Conservation (phyloP, 1,140 invertebrate species). For the Gyrodactylus bullatarudis region DNA sequence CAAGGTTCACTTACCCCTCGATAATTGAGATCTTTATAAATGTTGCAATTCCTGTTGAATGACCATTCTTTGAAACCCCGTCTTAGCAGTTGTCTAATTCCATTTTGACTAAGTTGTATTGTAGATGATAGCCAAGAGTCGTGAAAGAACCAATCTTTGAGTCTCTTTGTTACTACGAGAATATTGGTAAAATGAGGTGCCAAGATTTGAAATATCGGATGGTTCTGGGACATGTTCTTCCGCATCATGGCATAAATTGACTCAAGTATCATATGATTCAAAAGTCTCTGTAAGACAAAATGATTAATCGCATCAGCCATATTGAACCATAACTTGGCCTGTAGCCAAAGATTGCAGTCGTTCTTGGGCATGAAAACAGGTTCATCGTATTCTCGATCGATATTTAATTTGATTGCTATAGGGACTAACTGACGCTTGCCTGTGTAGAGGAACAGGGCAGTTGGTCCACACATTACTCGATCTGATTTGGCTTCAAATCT, state of each 20-base stretch:
- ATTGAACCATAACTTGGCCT: slow-evolving; percentile 25
- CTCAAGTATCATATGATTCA: slow-evolving; percentile 23
- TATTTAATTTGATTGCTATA: slow-evolving; percentile 24
- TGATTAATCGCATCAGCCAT: slow-evolving; percentile 23
- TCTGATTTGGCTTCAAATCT: slow-evolving; percentile 13
- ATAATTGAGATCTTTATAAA: slow-evolving; percentile 5
- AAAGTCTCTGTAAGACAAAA: slow-evolving; percentile 22
- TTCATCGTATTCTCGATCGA: slow-evolving; percentile 12
- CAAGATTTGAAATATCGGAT: slow-evolving; percentile 22
- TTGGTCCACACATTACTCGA: slow-evolving; percentile 19
- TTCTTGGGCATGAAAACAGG: slow-evolving; percentile 22
- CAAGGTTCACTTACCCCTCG: background rate
- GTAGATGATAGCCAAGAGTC: background rate
- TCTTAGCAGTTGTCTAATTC: background rate
- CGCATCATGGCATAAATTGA: slow-evolving; percentile 19
- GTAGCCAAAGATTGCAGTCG: slow-evolving; percentile 20
- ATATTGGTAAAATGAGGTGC: slow-evolving; percentile 23
- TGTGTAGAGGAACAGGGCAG: slow-evolving; percentile 21
- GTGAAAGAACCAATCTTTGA: slow-evolving; percentile 2
- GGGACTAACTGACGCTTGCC: slow-evolving; percentile 19
- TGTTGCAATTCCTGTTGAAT: slow-evolving; percentile 1
- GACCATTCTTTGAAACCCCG: slow-evolving; percentile 2
- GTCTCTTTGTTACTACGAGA: slow-evolving; percentile 20
- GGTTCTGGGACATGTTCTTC: slow-evolving; percentile 20
- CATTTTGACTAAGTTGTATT: slow-evolving; percentile 1